phyloP scores from a whole-genome alignment of 2,888 invertebrate genomes.

The Gortyna flavago region DNA sequence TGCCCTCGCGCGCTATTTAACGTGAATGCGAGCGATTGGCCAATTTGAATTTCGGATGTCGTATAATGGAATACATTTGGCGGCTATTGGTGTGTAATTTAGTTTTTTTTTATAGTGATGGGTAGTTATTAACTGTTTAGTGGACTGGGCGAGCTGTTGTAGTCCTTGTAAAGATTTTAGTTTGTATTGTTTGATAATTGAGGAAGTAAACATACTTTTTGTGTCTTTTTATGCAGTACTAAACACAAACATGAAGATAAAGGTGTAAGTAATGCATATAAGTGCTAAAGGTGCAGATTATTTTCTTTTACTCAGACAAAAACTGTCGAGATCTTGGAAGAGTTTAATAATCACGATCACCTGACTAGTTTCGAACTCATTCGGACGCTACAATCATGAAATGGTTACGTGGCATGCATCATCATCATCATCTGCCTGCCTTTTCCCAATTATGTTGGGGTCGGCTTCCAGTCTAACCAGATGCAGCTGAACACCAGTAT shows the following conservation, averaged over 20 bases:
- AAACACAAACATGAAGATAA: background rate
- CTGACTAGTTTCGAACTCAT: background rate
- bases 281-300: background rate
- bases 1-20: conserved; percentile 90
- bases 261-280: conserved; percentile 1
- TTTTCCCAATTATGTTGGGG: too few species aligned
- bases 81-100: conserved; percentile 82
- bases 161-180: conserved; percentile 38
- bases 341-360: background rate
- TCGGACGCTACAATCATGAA: background rate
- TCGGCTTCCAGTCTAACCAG: too few species aligned
- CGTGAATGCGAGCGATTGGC: conserved; percentile 88
- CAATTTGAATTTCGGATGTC: conserved; percentile 88
- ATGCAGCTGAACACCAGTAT: too few species aligned
- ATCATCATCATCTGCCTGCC: too few species aligned
- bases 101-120: conserved; percentile 73
- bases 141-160: conserved; percentile 50
- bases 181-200: conserved; percentile 56
- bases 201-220: conserved; percentile 57
- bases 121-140: conserved; percentile 67
- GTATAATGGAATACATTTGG: conserved; percentile 84
- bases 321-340: background rate
- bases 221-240: background rate
- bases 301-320: background rate
- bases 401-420: too few species aligned